These are phyloP conservation scores for Drosophila repleta DNA, from an alignment of 1,140 invertebrate genomes.

Conservation along the genomic window DNA sequence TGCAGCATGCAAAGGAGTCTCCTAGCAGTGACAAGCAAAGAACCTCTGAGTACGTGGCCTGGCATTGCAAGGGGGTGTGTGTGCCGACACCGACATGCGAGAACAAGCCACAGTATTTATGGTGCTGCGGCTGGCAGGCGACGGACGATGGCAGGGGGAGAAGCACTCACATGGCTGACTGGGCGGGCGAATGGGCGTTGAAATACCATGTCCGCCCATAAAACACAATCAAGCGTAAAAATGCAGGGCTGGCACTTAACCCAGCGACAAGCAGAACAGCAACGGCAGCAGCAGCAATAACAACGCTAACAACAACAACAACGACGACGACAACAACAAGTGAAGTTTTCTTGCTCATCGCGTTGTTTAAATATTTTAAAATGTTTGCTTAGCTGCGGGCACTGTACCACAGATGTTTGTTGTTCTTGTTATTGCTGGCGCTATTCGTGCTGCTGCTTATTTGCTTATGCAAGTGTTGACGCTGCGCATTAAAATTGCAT, in stretches of 20 bases:
- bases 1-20: not conserved
- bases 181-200: not conserved
- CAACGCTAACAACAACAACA: not conserved
- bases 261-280: slow-evolving; percentile 42
- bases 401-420: slow-evolving; percentile 12
- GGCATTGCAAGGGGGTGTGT: slow-evolving; percentile 41
- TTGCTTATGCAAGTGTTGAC: slow-evolving; percentile 78
- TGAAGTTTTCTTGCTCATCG: slow-evolving; percentile 55
- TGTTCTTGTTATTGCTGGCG: slow-evolving; percentile 32
- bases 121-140: slow-evolving; percentile 68
- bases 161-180: not conserved
- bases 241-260: slow-evolving; percentile 76
- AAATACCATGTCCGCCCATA: slow-evolving; percentile 61
- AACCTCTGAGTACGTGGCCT: slow-evolving; percentile 32
- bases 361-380: slow-evolving; percentile 78
- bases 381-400: slow-evolving; percentile 75
- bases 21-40: slow-evolving; percentile 4
- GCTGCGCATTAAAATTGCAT: slow-evolving; percentile 76
- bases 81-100: slow-evolving; percentile 74
- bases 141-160: slow-evolving; percentile 13
- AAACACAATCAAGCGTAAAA: slow-evolving; percentile 82
- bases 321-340: not conserved
- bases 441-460: slow-evolving; percentile 50
- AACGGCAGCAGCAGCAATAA: not conserved
- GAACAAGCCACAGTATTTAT: slow-evolving; percentile 80